Evolutionary conservation across 2,113 vertebrate species (phyloP).

Genomic region (Pycnonotus jocosus): DNA sequence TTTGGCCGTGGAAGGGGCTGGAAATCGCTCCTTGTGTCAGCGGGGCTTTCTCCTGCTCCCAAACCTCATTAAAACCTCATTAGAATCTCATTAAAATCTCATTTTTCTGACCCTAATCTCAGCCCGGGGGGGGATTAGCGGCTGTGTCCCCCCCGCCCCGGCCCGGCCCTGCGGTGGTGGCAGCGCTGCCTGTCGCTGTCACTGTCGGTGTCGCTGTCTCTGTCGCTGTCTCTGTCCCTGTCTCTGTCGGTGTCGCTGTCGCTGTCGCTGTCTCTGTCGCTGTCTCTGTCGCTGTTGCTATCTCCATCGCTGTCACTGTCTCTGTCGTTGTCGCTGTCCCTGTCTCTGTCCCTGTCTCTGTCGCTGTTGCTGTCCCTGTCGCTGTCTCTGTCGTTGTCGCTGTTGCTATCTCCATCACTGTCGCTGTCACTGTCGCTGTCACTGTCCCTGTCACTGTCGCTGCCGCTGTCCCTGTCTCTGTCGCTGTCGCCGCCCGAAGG

Average conservation of each 20-base stretch:
- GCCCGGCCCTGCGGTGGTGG: neutral
- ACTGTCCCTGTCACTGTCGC: too few relatives aligned
- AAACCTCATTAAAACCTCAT: too few relatives aligned
- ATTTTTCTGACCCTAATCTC: conserved; percentile 61
- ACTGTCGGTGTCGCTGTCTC: too few relatives aligned
- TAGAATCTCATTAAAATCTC: conserved; percentile 56
- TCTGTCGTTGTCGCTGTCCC: too few relatives aligned
- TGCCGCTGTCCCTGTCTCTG: neutral
- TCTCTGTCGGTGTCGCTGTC: too few relatives aligned
- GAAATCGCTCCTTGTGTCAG: neutral
- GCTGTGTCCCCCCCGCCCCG: neutral
- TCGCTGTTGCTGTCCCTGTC: too few relatives aligned
- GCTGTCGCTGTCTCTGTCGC: too few relatives aligned
- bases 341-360: neutral
- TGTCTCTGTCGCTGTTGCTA: too few relatives aligned
- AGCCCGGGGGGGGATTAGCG: neutral
- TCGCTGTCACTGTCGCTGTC: neutral
- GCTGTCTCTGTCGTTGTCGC: too few relatives aligned
- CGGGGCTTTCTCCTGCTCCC: neutral
- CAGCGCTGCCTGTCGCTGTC: neutral
- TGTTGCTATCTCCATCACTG: too few relatives aligned
- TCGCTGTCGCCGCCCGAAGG: neutral
- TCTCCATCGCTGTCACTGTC: too few relatives aligned
- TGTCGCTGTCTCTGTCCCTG: too few relatives aligned
- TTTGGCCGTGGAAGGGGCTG: neutral